Percentiles rank a stretch among this genome's conserved stretches.
Conservation (phyloP, 35 echinoderm and acorn worm genomes). For the Amphiura filiformis region DNA sequence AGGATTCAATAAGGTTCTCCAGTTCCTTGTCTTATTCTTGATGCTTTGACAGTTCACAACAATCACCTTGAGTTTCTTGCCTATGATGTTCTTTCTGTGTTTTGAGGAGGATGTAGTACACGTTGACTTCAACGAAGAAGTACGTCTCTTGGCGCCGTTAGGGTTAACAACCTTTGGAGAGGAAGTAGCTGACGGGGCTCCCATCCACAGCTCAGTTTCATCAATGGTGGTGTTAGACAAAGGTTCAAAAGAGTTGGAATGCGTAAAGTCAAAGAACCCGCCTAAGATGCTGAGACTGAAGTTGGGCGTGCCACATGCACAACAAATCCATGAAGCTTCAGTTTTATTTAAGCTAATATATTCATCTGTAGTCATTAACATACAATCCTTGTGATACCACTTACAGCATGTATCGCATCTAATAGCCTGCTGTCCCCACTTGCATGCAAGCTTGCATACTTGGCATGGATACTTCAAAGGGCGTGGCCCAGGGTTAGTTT, state of each 20-base stretch:
- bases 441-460: background rate
- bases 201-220: background rate
- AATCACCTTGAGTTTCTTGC: background rate
- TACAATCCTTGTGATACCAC: background rate
- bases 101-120: background rate
- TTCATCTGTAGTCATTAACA: background rate
- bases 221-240: background rate
- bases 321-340: background rate
- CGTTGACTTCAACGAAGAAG: background rate
- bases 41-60: background rate
- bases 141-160: background rate
- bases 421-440: background rate
- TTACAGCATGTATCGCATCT: background rate
- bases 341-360: background rate
- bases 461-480: background rate
- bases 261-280: background rate
- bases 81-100: background rate
- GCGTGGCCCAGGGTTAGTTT: background rate
- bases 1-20: background rate
- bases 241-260: background rate
- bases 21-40: background rate
- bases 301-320: background rate
- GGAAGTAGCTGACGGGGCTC: background rate
- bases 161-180: background rate
- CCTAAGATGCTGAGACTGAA: background rate